Evolutionary conservation across 1,140 invertebrate species (phyloP), one percentile per base, ranked within the genome.

Genomic region (Dysdera silvatica): DNA sequence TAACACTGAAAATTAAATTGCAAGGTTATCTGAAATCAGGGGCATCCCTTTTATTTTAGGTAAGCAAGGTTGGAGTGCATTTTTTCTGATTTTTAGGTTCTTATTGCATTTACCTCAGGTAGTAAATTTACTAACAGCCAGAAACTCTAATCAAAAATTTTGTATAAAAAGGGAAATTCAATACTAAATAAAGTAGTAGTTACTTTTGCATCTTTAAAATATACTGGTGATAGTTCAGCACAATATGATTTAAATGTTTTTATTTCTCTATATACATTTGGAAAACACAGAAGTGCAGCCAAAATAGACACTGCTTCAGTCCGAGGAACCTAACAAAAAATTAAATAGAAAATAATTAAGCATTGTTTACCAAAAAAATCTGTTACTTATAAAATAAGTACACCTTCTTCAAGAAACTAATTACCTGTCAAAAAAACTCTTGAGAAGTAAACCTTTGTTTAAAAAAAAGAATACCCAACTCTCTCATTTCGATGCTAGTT

Each of bases 271-370:
- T 87, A 80, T 41, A 85, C 82, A 64, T 87, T 81, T 0, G 91
- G 87, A 60, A 94, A 82, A 66, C 88, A 87, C 23, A 96, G 77
- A 41, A 97, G 76, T 0, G 87, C 86, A 2, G 91, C 92, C 7
- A 98, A 78, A 48, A 97, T 85, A 0, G 91, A 89, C n/a, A 93
- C 84, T 1, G 94, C 92, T 73, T 97, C 93, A 16, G 86, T 86
- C 62, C 91, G 81, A 2, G 93, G 92, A 60, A 87, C 85, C 82
- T 89, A 67, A 23, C 68, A 57, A 62, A 26, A 74, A 71, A 71
- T 62, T 67, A 69, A 63, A 31, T 40, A 64, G 47, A 56, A 37
- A 24, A 7, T 52, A 1, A 18, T 31, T 18, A 32, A 48, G 33
- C 31, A 49, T 37, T 16, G 47, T 23, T 31, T 53, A 35, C 12